Conservation (phyloP, 2,888 invertebrate genomes). For the Cerastis rubricosa region DNA sequence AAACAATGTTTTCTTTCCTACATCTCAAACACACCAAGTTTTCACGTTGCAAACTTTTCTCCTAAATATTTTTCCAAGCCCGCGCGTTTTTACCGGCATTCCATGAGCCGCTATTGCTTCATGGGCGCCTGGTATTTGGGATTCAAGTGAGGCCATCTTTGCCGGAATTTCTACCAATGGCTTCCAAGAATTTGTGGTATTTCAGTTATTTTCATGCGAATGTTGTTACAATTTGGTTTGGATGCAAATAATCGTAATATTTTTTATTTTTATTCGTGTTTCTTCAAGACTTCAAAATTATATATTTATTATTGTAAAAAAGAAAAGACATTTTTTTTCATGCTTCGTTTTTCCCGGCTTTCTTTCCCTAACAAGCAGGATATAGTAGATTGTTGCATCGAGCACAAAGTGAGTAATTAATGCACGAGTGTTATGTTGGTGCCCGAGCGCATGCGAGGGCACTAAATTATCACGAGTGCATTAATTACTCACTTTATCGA, state of each 20-base stretch:
- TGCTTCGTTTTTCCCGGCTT: too few species aligned
- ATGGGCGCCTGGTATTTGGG: constrained; percentile 82
- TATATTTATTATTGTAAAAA: neutral
- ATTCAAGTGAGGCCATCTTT: constrained; percentile 90
- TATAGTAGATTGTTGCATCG: too few species aligned
- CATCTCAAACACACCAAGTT: neutral
- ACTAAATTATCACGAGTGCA: too few species aligned
- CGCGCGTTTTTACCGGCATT: constrained; percentile 74
- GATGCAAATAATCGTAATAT: neutral
- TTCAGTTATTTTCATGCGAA: constrained; percentile 10
- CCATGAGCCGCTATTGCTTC: constrained; percentile 67
- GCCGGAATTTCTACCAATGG: constrained; percentile 68
- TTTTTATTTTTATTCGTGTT: neutral
- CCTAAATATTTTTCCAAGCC: constrained; percentile 39
- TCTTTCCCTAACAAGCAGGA: neutral
- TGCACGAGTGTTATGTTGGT: too few species aligned
- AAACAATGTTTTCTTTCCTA: neutral
- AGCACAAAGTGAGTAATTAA: too few species aligned
- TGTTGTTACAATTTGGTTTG: neutral
- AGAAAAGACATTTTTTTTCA: too few species aligned
- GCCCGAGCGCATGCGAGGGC: too few species aligned
- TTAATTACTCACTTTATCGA: too few species aligned
- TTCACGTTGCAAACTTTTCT: constrained; percentile 17
- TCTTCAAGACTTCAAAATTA: neutral
- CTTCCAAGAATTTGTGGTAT: constrained; percentile 41